Percentiles rank a stretch among this genome's conserved stretches.
phyloP scores from a whole-genome alignment of 1,140 invertebrate species.

The Drosophila miranda region DNA sequence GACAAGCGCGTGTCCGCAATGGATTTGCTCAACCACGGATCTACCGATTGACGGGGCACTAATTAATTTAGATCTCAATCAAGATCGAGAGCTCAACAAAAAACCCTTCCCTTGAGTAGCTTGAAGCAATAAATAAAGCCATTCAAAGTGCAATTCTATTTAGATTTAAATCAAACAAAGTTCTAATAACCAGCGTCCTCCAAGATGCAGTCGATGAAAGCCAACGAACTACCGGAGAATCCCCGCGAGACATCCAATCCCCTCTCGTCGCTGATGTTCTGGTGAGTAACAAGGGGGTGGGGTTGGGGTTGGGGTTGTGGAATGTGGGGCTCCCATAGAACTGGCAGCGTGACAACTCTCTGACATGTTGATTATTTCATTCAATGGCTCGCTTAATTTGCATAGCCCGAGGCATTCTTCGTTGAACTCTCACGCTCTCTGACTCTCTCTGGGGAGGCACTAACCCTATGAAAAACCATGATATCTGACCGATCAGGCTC shows the following conservation, averaged over 20 bases:
- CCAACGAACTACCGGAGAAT: constrained; percentile 67
- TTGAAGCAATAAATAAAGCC: constrained; percentile 10
- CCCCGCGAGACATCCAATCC: constrained; percentile 63
- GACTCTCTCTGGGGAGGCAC: no score
- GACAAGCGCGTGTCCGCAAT: constrained; percentile 59
- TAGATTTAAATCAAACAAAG: constrained; percentile 28
- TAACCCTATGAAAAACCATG: no score
- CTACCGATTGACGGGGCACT: constrained; percentile 38
- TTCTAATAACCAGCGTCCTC: not conserved
- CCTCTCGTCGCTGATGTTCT: constrained; percentile 64
- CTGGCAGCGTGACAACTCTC: constrained; percentile 23
- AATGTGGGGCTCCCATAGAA: not conserved
- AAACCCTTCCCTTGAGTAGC: constrained; percentile 6
- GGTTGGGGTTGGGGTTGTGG: not conserved
- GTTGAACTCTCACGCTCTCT: no score
- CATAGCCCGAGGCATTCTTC: constrained; percentile 8
- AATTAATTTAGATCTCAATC: constrained; percentile 43
- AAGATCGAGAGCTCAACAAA: constrained; percentile 1
- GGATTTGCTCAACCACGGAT: no score
- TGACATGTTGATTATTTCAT: constrained; percentile 56
- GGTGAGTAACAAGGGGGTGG: constrained; percentile 40
- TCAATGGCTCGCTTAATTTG: constrained; percentile 66
- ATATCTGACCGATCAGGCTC: no score
- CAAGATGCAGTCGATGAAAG: constrained; percentile 70
- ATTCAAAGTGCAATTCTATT: constrained; percentile 29